These are phyloP conservation scores for Drosophila dives DNA, from an alignment of 2,888 invertebrate species.

Conservation along the genomic window DNA sequence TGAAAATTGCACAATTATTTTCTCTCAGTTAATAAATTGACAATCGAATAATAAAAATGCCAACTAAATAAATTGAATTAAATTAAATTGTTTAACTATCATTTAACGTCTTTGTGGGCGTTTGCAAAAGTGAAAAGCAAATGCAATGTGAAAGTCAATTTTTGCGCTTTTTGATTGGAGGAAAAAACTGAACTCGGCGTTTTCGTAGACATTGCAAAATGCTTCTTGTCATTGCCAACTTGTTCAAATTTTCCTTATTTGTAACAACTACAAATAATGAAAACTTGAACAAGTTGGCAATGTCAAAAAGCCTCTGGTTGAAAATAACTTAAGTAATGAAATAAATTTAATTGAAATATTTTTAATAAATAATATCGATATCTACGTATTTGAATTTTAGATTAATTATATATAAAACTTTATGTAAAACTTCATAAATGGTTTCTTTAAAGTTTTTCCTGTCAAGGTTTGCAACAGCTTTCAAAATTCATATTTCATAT, in stretches of 20 bases:
- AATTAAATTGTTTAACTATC: slow-evolving; percentile 33
- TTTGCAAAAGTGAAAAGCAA: slow-evolving; percentile 18
- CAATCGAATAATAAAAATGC: neutral
- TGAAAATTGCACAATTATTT: neutral
- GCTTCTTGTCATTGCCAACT: slow-evolving; percentile 48
- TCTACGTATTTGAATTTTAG: neutral
- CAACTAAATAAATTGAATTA: slow-evolving; percentile 17
- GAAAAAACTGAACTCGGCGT: slow-evolving; percentile 1
- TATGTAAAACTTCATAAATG: neutral
- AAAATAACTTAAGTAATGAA: neutral
- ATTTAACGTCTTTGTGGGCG: slow-evolving; percentile 52
- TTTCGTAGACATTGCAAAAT: slow-evolving; percentile 40
- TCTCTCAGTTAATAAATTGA: neutral
- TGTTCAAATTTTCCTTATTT: slow-evolving; percentile 21
- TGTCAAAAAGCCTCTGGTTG: neutral
- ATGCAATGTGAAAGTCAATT: slow-evolving; percentile 40
- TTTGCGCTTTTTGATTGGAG: neutral
- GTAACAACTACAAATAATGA: too few species aligned
- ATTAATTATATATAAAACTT: neutral
- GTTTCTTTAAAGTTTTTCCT: neutral
- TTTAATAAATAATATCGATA: neutral
- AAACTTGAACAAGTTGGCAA: too few species aligned
- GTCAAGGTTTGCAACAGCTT: neutral
- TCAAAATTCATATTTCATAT: neutral
- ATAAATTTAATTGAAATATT: neutral